phyloP scores from a whole-genome alignment of 2,797 vertebrate species.

The Rhincodon typus region DNA sequence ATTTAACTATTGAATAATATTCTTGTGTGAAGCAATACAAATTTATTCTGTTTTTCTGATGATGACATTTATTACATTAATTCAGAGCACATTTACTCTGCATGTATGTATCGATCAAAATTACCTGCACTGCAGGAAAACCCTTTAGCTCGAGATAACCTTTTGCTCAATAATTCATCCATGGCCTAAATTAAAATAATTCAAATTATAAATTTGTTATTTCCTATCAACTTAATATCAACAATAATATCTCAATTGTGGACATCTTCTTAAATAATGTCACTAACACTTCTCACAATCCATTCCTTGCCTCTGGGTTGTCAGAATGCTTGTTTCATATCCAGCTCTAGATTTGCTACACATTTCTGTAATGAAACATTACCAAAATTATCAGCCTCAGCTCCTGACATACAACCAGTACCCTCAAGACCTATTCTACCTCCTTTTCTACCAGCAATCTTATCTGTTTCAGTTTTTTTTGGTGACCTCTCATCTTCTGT shows the following conservation, averaged over 20 bases:
- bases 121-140: neutral
- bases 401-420: neutral
- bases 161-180: neutral
- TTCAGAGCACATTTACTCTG: neutral
- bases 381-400: neutral
- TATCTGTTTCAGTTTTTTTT: neutral
- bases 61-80: neutral
- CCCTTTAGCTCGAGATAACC: neutral
- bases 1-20: neutral
- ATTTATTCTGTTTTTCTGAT: neutral
- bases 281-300: neutral
- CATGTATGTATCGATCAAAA: neutral
- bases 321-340: neutral
- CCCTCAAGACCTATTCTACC: neutral
- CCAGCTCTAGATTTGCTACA: neutral
- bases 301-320: neutral
- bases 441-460: neutral
- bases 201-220: neutral
- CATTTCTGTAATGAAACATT: neutral
- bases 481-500: neutral
- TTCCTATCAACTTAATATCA: neutral
- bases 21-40: neutral
- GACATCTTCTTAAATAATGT: neutral
- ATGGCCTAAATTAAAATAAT: neutral
- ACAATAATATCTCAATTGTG: neutral